These are phyloP conservation scores for Pseudobourletiella spinata DNA, from an alignment of 1,140 invertebrate genomes.

Conservation along the genomic window DNA sequence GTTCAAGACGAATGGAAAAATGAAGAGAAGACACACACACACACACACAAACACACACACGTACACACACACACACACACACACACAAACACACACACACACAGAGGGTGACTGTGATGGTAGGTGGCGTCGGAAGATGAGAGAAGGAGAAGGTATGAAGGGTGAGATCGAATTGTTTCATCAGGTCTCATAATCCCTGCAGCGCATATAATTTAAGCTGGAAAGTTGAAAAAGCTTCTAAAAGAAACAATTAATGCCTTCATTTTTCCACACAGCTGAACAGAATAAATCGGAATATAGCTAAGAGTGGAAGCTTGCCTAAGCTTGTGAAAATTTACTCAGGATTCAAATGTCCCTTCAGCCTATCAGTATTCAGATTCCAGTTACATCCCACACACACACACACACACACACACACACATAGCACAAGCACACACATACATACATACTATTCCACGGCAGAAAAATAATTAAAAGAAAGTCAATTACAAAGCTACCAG, in stretches of 20 bases:
- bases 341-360: constrained; percentile 23
- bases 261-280: constrained; percentile 35
- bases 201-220: constrained; percentile 36
- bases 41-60: no score
- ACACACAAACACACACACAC: no score
- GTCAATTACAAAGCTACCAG: constrained; percentile 37
- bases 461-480: constrained; percentile 38
- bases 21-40: no score
- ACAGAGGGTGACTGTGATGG: no score
- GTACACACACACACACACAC: no score
- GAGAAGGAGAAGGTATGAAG: constrained; percentile 17
- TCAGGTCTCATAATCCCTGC: constrained; percentile 36
- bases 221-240: constrained; percentile 33
- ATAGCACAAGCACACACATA: background rate
- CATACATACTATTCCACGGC: constrained; percentile 11
- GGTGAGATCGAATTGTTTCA: constrained; percentile 36
- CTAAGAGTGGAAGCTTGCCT: background rate
- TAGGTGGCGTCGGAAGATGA: no score
- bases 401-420: background rate
- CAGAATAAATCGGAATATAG: constrained; percentile 32
- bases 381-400: background rate
- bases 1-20: background rate
- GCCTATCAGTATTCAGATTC: constrained; percentile 33
- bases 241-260: constrained; percentile 38
- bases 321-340: no score